These are phyloP conservation scores for Aeoliscus strigatus DNA, from an alignment of 2,797 vertebrate species.

Conservation along the genomic window DNA sequence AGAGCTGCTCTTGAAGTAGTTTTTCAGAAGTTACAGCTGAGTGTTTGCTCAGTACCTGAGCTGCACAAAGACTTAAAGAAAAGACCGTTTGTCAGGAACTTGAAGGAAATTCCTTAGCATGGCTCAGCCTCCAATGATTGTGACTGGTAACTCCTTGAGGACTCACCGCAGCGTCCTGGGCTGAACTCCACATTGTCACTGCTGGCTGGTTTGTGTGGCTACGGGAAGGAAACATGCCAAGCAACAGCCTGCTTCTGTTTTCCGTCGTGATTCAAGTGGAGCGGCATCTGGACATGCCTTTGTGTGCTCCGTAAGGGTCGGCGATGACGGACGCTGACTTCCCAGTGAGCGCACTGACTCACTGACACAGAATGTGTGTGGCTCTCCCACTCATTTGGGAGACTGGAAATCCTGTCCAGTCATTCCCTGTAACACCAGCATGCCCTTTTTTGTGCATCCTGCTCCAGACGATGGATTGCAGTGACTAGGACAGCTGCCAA, in stretches of 20 bases:
- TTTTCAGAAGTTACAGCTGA: constrained; percentile 17
- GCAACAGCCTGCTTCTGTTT: constrained; percentile 47
- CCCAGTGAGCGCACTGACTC: constrained; percentile 47
- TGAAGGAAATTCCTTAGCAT: constrained; percentile 47
- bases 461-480: constrained; percentile 32
- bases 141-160: constrained; percentile 40
- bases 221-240: constrained; percentile 38
- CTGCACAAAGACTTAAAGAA: constrained; percentile 1
- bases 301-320: constrained; percentile 33
- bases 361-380: constrained; percentile 56
- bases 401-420: constrained; percentile 62
- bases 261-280: constrained; percentile 52
- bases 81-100: constrained; percentile 19
- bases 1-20: constrained; percentile 15
- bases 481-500: constrained; percentile 41
- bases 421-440: constrained; percentile 43
- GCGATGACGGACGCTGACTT: constrained; percentile 45
- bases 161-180: constrained; percentile 25
- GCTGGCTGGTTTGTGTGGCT: constrained; percentile 31
- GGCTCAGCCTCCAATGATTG: constrained; percentile 32
- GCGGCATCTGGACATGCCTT: constrained; percentile 51
- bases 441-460: constrained; percentile 56
- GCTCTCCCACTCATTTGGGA: constrained; percentile 41
- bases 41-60: constrained; percentile 1
- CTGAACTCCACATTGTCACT: constrained; percentile 33